A percentile compares a stretch with the other conserved stretches of the same genome.
These are phyloP conservation scores for Rhadina sibilatrix DNA, from an alignment of 2,113 vertebrate species.

Conservation along the genomic window DNA sequence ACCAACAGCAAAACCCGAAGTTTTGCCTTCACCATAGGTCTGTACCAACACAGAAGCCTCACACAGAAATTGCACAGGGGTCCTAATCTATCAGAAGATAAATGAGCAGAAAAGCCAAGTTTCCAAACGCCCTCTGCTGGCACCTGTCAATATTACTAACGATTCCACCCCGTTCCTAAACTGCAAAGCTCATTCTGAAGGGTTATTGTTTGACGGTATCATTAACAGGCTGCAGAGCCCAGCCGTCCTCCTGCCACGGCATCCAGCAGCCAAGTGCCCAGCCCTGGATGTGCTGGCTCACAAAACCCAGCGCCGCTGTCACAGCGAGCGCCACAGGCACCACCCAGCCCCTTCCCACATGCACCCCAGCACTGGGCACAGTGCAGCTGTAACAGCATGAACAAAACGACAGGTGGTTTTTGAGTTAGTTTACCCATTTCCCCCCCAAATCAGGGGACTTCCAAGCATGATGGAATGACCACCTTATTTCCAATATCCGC, in stretches of 20 bases:
- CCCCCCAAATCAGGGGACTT: not conserved
- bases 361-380: not conserved
- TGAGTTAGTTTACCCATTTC: not conserved
- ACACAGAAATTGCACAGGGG: not conserved
- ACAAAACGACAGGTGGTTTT: not conserved
- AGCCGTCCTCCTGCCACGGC: not conserved
- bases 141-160: not conserved
- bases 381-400: not conserved
- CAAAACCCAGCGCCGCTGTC: not conserved
- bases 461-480: not conserved
- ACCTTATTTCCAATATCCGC: not conserved
- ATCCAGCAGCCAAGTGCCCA: not conserved
- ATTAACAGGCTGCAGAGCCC: not conserved
- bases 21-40: not conserved
- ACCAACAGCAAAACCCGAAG: not conserved
- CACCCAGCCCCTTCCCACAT: not conserved
- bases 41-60: not conserved
- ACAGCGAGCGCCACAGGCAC: not conserved
- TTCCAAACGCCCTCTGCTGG: slow-evolving; percentile 62
- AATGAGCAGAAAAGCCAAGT: not conserved
- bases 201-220: accelerated
- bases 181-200: not conserved
- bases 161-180: not conserved
- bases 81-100: not conserved
- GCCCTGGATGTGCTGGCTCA: not conserved